Percentiles rank a stretch among this genome's conserved stretches.
Evolutionary conservation across 2,888 invertebrate genomes (phyloP).

Genomic region (Gryllus longicercus): DNA sequence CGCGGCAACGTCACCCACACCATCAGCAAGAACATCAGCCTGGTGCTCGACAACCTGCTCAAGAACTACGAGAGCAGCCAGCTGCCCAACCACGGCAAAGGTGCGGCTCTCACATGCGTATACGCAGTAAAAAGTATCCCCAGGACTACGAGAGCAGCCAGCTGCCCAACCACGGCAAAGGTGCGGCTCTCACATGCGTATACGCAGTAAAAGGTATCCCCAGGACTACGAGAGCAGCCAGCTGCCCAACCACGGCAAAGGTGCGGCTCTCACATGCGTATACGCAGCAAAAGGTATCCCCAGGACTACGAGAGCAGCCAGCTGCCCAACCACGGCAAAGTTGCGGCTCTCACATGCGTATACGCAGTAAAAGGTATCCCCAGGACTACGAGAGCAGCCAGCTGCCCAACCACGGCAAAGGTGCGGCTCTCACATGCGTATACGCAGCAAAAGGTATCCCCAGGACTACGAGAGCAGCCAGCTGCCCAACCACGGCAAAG

Average conservation of each 20-base stretch:
- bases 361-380: too few relatives aligned
- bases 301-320: too few relatives aligned
- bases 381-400: too few relatives aligned
- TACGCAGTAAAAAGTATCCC: constrained; percentile 21
- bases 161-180: constrained; percentile 83
- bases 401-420: too few relatives aligned
- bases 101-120: constrained; percentile 47
- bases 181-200: too few relatives aligned
- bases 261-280: too few relatives aligned
- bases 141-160: constrained; percentile 89
- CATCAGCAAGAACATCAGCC: constrained; percentile 79
- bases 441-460: constrained; percentile 62
- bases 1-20: constrained; percentile 58
- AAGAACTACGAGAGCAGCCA: constrained; percentile 89
- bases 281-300: too few relatives aligned
- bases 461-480: constrained; percentile 89
- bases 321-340: too few relatives aligned
- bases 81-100: constrained; percentile 83
- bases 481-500: constrained; percentile 83
- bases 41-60: constrained; percentile 78
- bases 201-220: too few relatives aligned
- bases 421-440: constrained; percentile 54
- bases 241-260: too few relatives aligned
- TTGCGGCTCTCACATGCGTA: too few relatives aligned
- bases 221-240: too few relatives aligned